Evolutionary conservation across 1,140 invertebrate species (phyloP), one percentile per base, ranked within the genome.

Genomic region (Rhynchophorus ferrugineus): DNA sequence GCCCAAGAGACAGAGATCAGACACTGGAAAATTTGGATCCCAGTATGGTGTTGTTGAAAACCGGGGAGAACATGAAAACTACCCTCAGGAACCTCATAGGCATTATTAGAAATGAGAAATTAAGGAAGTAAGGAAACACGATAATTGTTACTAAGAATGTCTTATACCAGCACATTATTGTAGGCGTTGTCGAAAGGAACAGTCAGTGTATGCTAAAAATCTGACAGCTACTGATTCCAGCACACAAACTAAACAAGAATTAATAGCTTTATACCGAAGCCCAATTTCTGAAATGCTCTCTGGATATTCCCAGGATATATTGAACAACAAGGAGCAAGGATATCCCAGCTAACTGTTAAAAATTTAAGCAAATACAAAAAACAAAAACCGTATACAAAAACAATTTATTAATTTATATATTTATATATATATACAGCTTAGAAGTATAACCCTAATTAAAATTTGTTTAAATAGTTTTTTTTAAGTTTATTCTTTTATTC

Each of bases 51-150:
- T 43, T 61, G 33, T 39, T 56, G 34, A 35, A 58, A 24, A 56
- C 62, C 11, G 57, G 62, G 9, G 55, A 60, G 17, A 58, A 60
- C 19, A 65, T 67, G 55, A 65, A 63, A 44, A 62, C 60, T 9
- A 60, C 61, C 6, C 45, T 67, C 9, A 51, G 56, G 33, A 62
- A 64, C 21, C 36, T 67, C 16, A 35, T 67, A 14, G 37, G 52
- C 5, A 51, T 67, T 16, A 55, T 67, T 21, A 58, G 58, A 24
- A 47, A 56, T 16, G 65, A 67, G 53, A 59, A 59, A 33, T 9
- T 44, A 3, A 59, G 46, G 49, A 57, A 47, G 41, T 45, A 29
- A 29, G 24, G 5, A 29, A 11, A 29, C 11, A 29, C 24, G 24
- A 6, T 11, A 29, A 29, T 29, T 29, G 24, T 29, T 29, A 29